Conservation (phyloP, 2,888 invertebrate species). For the Hybos culiciformis region DNA sequence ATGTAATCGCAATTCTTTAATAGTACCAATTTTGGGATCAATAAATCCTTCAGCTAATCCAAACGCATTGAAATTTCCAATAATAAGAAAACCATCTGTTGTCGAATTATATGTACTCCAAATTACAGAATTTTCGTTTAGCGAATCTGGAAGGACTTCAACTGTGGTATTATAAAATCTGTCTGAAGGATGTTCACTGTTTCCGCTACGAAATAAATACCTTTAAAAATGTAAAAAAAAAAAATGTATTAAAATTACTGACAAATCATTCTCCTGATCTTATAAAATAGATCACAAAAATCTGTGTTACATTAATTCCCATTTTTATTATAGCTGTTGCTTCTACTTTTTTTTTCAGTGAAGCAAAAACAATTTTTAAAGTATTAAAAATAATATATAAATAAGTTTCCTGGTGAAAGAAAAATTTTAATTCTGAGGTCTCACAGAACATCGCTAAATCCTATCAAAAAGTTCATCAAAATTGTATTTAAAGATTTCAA, state of each 20-base stretch:
- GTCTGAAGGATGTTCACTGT: conserved; percentile 78
- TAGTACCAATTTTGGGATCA: conserved; percentile 49
- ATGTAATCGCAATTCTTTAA: conserved; percentile 59
- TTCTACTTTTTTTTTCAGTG: too few relatives aligned
- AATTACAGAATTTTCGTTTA: conserved; percentile 33
- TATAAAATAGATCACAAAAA: too few relatives aligned
- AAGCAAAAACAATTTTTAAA: too few relatives aligned
- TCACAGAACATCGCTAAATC: too few relatives aligned
- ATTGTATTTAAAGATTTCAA: too few relatives aligned
- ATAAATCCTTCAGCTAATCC: conserved; percentile 66
- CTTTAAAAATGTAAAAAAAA: conserved; percentile 36
- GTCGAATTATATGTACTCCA: conserved; percentile 46
- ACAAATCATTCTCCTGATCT: neutral
- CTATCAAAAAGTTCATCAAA: too few relatives aligned
- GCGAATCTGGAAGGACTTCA: conserved; percentile 53
- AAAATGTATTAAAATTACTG: neutral
- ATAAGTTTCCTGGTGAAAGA: too few relatives aligned
- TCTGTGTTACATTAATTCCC: too few relatives aligned
- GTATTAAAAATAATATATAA: too few relatives aligned
- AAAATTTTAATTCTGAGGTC: too few relatives aligned
- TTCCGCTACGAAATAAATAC: conserved; percentile 75
- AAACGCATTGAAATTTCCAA: conserved; percentile 65
- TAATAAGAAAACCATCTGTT: conserved; percentile 51
- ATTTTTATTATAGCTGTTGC: too few relatives aligned
- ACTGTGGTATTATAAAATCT: conserved; percentile 76